These are phyloP conservation scores for Capitulum mitella DNA, from an alignment of 2,888 invertebrate genomes.

Conservation along the genomic window DNA sequence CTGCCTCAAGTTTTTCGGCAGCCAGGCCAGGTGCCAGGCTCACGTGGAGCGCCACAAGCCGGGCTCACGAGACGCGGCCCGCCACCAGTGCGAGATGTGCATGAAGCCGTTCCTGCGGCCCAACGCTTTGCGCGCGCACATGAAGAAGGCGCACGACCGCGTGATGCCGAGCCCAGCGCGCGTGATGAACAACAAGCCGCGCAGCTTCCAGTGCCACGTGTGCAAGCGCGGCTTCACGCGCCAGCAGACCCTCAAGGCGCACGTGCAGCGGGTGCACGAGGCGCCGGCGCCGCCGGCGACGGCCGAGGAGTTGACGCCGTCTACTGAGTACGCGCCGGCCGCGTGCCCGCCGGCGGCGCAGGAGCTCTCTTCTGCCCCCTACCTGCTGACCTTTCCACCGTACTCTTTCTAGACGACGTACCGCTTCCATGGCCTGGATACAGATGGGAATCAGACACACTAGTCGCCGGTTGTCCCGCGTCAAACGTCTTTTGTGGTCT, in stretches of 20 bases:
- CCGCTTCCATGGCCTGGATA: too few species aligned
- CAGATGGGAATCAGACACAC: too few species aligned
- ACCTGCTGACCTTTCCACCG: background rate
- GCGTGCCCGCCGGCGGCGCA: background rate
- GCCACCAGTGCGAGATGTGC: slow-evolving; percentile 35
- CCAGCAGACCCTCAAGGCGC: slow-evolving; percentile 12
- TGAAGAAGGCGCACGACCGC: slow-evolving; percentile 29
- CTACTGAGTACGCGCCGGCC: background rate
- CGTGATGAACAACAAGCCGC: background rate
- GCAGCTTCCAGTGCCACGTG: slow-evolving; percentile 7
- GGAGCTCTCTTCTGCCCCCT: background rate
- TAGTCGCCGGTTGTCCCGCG: too few species aligned
- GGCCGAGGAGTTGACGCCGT: background rate
- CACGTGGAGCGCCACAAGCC: slow-evolving; percentile 37
- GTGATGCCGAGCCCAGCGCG: background rate
- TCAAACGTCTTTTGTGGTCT: too few species aligned
- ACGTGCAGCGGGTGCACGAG: slow-evolving; percentile 5
- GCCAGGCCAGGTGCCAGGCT: slow-evolving; percentile 34
- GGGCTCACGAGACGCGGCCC: slow-evolving; percentile 34
- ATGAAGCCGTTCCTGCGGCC: slow-evolving; percentile 36
- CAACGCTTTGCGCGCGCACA: slow-evolving; percentile 35
- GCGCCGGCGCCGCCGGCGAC: background rate
- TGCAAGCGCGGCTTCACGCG: background rate
- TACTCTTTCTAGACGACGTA: background rate
- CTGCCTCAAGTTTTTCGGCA: slow-evolving; percentile 36